These are phyloP conservation scores for Nymphalis io DNA, from an alignment of 1,140 invertebrate genomes.

Conservation along the genomic window DNA sequence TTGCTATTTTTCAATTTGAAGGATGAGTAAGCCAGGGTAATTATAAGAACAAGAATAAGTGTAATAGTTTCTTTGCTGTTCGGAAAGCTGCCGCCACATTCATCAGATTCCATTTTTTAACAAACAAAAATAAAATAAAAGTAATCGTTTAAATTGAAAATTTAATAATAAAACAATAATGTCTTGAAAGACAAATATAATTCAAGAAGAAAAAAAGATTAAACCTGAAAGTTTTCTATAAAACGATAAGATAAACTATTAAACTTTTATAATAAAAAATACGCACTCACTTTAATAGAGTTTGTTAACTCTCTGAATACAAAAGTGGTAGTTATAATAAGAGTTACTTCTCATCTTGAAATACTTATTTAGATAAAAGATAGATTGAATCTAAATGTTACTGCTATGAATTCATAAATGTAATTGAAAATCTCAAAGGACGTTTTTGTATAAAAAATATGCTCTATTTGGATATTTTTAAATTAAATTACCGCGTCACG, in stretches of 20 bases:
- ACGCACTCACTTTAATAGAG: not conserved
- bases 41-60: no score
- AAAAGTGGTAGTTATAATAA: not conserved
- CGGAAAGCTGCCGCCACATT: no score
- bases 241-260: not conserved
- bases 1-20: no score
- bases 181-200: not conserved
- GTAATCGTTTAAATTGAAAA: no score
- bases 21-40: no score
- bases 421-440: not conserved
- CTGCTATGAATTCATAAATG: not conserved
- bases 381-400: not conserved
- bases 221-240: not conserved
- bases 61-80: no score
- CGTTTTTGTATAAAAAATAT: not conserved
- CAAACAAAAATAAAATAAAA: no score
- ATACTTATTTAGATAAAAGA: not conserved
- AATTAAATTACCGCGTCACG: not conserved
- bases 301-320: not conserved
- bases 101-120: no score
- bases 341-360: not conserved
- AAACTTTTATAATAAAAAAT: slow-evolving; percentile 5
- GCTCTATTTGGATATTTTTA: not conserved
- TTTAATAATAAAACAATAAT: no score
- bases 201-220: not conserved